These are phyloP conservation scores for Lycocerus yunnanus DNA, from an alignment of 2,888 invertebrate species.

Conservation along the genomic window DNA sequence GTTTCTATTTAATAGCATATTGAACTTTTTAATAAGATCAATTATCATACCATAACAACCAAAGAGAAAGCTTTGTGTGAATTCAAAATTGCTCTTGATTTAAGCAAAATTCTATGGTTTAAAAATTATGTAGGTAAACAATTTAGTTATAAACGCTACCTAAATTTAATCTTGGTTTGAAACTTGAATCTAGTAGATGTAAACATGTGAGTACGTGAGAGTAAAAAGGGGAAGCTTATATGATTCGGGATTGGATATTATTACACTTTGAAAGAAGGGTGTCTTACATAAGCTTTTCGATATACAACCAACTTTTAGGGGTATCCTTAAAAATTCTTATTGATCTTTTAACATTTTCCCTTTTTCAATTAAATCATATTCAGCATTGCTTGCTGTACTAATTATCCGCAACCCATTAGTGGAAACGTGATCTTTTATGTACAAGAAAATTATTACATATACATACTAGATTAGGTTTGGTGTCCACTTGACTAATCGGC, in stretches of 20 bases:
- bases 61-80: neutral
- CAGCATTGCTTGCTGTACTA: neutral
- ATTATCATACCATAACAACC: neutral
- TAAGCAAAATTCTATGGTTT: neutral
- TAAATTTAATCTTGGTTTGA: conserved; percentile 31
- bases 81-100: neutral
- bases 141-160: conserved; percentile 21
- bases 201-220: conserved; percentile 39
- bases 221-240: conserved; percentile 36
- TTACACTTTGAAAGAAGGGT: conserved; percentile 35
- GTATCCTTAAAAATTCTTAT: conserved; percentile 32
- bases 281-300: conserved; percentile 29
- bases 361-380: neutral
- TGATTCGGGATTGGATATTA: conserved; percentile 37
- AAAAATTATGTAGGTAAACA: conserved; percentile 9
- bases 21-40: neutral
- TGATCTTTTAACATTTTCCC: conserved; percentile 18
- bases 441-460: neutral
- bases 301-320: conserved; percentile 32
- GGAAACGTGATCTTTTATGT: neutral
- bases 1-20: neutral
- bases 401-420: neutral
- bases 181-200: conserved; percentile 38
- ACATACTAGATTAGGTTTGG: neutral
- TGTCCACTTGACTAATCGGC: neutral